Evolutionary conservation across 2,797 vertebrate genomes (phyloP), one percentile per base, ranked within the genome.

Genomic region (Coluber constrictor): DNA sequence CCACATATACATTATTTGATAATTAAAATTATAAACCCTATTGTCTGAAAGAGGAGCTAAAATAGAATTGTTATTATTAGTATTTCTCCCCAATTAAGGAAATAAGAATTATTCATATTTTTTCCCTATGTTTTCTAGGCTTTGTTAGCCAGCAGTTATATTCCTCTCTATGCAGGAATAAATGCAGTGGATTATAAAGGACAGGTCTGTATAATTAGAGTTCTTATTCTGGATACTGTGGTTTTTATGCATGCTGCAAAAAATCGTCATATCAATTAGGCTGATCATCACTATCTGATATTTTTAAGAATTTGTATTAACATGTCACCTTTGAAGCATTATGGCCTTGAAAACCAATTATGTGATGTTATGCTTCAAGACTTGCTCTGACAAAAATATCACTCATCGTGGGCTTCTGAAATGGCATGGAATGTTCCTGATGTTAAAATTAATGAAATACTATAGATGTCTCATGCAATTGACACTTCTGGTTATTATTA

Each of bases 71-170:
- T 63, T 56, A 55, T 90, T 90, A 57, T 32, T 57, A 79, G 25
- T 70, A 18, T 37, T 25, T 90, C 56, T 83, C n/a, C 16, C 37
- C 11, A 37, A 8, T 74, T 74, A 74, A 37, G 16, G 6, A 37
- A 74, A 37, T 18, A 74, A 37, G 15, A 37, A 51, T 15, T 91
- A 57, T 3, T 0, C 51, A 37, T 79, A 90, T 1, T 86, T 32
- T 29, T 89, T 7, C 0, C 89, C 70, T 1, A 20, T 29, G 27
- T 91, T 92, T 61, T 91, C 0, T 86, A 99, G 99, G 98, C 98
- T 20, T 98, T 99, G 0, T 95, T 99, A 91, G 99, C 99, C 93
- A 99, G 98, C 97, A 98, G 98, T 96, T 99, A 98, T 94, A 96
- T 99, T 60, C 99, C 99, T 0, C 0, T 99, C 0, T 99, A 99